Percentiles rank a stretch among this genome's conserved stretches.
Evolutionary conservation across 2,113 vertebrate genomes (phyloP).

Genomic region (Cacatua alba): DNA sequence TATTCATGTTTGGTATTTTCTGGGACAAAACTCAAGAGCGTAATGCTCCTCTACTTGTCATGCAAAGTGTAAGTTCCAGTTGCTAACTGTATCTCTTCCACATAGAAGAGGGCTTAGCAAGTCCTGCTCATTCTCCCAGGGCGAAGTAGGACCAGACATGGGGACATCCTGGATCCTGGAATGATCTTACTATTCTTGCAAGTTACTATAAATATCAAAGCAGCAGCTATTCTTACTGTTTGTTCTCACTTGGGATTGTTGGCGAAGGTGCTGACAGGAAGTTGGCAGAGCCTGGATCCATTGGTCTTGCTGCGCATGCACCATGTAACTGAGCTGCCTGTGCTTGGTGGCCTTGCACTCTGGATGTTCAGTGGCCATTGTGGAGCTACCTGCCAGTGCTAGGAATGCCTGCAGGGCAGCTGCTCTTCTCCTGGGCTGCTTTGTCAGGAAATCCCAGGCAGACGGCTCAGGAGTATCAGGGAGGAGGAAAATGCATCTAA

Average conservation of each 20-base stretch:
- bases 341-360: not conserved
- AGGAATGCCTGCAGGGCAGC: not conserved
- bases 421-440: not conserved
- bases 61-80: not conserved
- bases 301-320: not conserved
- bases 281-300: not conserved
- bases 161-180: not conserved
- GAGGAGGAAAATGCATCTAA: not conserved
- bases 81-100: not conserved
- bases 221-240: not conserved
- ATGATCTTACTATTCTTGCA: not conserved
- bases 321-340: fast-evolving
- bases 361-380: fast-evolving
- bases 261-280: not conserved
- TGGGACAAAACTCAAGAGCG: not conserved
- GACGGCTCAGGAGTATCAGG: not conserved
- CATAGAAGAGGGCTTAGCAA: not conserved
- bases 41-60: not conserved
- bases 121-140: not conserved
- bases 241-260: not conserved
- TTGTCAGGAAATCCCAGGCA: not conserved
- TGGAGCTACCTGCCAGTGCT: not conserved
- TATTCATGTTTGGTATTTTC: not conserved
- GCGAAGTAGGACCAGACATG: not conserved
- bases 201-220: not conserved